Conservation (phyloP, 1,140 invertebrate genomes). For the Drosophila azteca region DNA sequence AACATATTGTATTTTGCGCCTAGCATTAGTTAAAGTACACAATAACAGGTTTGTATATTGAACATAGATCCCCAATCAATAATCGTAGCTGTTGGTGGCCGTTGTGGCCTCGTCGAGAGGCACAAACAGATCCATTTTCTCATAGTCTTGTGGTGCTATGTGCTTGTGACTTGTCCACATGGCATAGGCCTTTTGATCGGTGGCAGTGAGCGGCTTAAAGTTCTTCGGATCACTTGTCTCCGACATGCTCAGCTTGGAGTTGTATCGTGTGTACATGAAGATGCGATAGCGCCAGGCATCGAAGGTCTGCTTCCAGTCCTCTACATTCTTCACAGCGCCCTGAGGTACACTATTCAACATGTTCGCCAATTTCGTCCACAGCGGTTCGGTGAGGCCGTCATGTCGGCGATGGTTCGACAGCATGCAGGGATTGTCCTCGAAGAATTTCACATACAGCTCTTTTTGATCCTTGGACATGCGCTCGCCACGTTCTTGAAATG, state of each 20-base stretch:
- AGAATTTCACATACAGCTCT: conserved; percentile 78
- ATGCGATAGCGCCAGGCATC: conserved; percentile 81
- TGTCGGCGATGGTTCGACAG: conserved; percentile 74
- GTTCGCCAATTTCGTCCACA: conserved; percentile 72
- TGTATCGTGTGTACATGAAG: conserved; percentile 81
- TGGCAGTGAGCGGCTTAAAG: conserved; percentile 75
- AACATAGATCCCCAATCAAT: conserved; percentile 51
- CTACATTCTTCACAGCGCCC: conserved; percentile 78
- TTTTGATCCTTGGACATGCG: conserved; percentile 82
- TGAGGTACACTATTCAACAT: conserved; percentile 77
- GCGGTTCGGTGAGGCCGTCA: conserved; percentile 71
- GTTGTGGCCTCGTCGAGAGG: conserved; percentile 68
- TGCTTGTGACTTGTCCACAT: conserved; percentile 82
- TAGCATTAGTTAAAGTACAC: conserved; percentile 77
- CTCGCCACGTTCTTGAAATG: conserved; percentile 69
- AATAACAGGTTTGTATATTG: conserved; percentile 47
- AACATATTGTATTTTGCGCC: conserved; percentile 69
- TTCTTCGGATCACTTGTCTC: conserved; percentile 77
- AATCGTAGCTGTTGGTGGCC: conserved; percentile 69
- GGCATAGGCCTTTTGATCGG: conserved; percentile 78
- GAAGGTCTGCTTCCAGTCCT: conserved; percentile 81
- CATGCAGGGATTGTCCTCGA: conserved; percentile 81
- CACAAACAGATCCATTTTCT: conserved; percentile 78
- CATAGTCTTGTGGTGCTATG: conserved; percentile 70
- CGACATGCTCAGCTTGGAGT: conserved; percentile 77